A percentile compares a stretch with the other conserved stretches of the same genome.
Conservation (phyloP, 2,113 vertebrate species). For the Salminus brasiliensis region DNA sequence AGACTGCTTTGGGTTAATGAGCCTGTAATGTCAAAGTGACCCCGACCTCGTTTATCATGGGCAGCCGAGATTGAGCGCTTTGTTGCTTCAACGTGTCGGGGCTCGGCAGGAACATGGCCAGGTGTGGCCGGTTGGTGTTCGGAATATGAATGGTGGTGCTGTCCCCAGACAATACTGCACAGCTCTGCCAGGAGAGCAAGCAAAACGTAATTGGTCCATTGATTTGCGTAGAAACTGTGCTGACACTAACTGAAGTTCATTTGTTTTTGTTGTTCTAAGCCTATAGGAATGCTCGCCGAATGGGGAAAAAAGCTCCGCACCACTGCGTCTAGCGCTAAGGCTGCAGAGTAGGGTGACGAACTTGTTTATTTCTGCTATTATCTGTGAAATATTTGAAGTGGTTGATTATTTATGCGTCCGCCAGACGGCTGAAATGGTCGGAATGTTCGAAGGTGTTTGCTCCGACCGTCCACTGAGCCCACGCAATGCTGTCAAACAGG, state of each 20-base stretch:
- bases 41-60: conserved; percentile 43
- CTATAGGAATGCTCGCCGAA: background rate
- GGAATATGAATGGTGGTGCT: conserved; percentile 38
- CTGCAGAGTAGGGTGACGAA: background rate
- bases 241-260: background rate
- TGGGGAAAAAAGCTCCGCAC: too few relatives aligned
- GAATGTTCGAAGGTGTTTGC: background rate
- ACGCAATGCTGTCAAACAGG: conserved; percentile 22
- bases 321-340: too few relatives aligned
- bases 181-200: conserved; percentile 15
- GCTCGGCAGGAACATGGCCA: conserved; percentile 39
- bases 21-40: conserved; percentile 50
- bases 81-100: conserved; percentile 31
- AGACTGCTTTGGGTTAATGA: conserved; percentile 49
- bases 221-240: conserved; percentile 9
- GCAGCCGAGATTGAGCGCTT: conserved; percentile 28
- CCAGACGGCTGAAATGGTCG: conserved; percentile 16
- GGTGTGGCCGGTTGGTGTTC: conserved; percentile 23
- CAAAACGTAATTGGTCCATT: conserved; percentile 21
- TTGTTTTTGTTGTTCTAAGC: background rate
- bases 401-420: conserved; percentile 24
- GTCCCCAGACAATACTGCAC: background rate
- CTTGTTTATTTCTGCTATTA: conserved; percentile 17
- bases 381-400: conserved; percentile 1
- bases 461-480: conserved; percentile 2